Base-by-base conservation (phyloP, 2,113 vertebrate genomes). In the Sterrhoptilus dennistouni region DNA sequence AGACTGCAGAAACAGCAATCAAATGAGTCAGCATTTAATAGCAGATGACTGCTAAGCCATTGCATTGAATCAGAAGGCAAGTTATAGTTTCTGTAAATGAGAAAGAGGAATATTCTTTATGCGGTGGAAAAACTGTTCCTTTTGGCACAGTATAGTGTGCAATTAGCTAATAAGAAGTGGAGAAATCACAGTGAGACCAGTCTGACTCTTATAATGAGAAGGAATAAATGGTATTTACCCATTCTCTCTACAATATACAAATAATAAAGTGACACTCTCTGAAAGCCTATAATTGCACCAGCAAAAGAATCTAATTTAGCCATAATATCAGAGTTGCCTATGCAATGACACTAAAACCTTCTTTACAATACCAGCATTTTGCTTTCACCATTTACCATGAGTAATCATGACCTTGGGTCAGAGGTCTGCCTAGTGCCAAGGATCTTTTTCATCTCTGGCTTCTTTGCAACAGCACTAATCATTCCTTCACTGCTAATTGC, bases 21-120 rank as follows among this genome's bases (percentile, higher is more conserved):
- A 95, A 92, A 78, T 94, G 88, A 96, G 14, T 81, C 92, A 96
- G 93, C 90, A 83, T 50, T 71, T 89, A 66, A 93, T 14, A 83
- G 71, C 47, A 90, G 66, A 91, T 80, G 76, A 91, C 52, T 95
- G 35, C 79, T 42, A 95, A 93, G 56, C 22, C 54, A 74, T 38
- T 81, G 28, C 44, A 47, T 56, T 86, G 64, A 83, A 78, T 78
- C 28, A 77, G 29, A 85, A 78, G 23, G 54, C 1, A 12, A 87
- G 36, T 80, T 83, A 49, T 8, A 57, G 33, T 54, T 88, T 75
- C 64, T 57, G 40, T 20, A 88, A 53, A 78, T 59, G 42, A 83
- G 59, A 90, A 92, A 72, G 6, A 70, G 42, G 33, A 88, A 77
- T 76, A 83, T 76, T 85, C 36, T 74, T 88, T 49, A 44, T 57